Percentiles rank a stretch among this genome's conserved stretches.
Conservation (phyloP, 1,140 invertebrate genomes). For the Cheumatopsyche charites region DNA sequence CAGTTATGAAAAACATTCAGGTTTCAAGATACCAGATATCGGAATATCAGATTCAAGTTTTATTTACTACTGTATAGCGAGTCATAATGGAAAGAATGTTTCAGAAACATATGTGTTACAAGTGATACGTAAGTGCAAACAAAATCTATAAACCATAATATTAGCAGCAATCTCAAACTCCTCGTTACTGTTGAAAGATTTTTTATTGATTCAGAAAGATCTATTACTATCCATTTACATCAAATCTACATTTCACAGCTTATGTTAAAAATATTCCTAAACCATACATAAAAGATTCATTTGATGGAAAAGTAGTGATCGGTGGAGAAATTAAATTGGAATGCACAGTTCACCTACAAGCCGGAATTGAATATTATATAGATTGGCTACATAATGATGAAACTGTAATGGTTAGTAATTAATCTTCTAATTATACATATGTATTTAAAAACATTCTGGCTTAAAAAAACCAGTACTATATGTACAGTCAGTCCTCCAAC, state of each 20-base stretch:
- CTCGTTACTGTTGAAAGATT: no score
- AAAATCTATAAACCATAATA: no score
- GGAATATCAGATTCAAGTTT: slow-evolving; percentile 29
- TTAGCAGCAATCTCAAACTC: no score
- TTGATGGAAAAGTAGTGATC: slow-evolving; percentile 50
- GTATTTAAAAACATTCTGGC: no score
- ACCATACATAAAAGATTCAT: slow-evolving; percentile 52
- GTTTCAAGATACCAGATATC: slow-evolving; percentile 36
- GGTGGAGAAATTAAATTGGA: slow-evolving; percentile 51
- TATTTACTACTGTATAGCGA: slow-evolving; percentile 30
- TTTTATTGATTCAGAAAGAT: no score
- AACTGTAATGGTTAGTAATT: slow-evolving; percentile 38
- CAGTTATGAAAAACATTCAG: slow-evolving; percentile 33
- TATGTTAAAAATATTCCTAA: slow-evolving; percentile 39
- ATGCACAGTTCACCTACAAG: slow-evolving; percentile 51
- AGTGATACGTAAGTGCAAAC: slow-evolving; percentile 37
- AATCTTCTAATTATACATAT: no score
- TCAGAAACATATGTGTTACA: not conserved
- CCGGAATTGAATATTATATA: slow-evolving; percentile 50
- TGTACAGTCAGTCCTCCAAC: no score
- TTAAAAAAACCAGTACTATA: no score
- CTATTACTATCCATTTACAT: no score
- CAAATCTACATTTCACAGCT: slow-evolving; percentile 10
- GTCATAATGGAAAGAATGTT: slow-evolving; percentile 12
- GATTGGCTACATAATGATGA: slow-evolving; percentile 52